Evolutionary conservation across 2,888 invertebrate species (phyloP), one percentile per base, ranked within the genome.

Genomic region (Scaptodrosophila latifasciaeformis): DNA sequence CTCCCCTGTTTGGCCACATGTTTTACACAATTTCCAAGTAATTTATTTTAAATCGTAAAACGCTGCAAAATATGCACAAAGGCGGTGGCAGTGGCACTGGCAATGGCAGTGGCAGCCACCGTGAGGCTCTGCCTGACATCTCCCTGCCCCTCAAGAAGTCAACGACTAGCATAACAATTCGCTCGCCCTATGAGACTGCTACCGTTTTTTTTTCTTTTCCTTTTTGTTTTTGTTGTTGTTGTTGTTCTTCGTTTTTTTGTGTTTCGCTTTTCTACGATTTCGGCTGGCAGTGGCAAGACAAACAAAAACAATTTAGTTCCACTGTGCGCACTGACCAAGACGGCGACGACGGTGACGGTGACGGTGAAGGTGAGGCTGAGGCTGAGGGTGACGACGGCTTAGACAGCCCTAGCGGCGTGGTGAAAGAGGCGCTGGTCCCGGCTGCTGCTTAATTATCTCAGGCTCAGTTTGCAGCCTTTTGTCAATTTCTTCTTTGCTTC

Each of bases 81-180:
- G n/a, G n/a, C n/a, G n/a, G n/a, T n/a, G n/a, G n/a, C n/a, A n/a
- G n/a, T n/a, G n/a, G n/a, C n/a, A n/a, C n/a, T n/a, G n/a, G n/a
- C n/a, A n/a, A n/a, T n/a, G n/a, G n/a, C n/a, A n/a, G n/a, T 29
- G 18, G 46, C 37, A 49, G 27, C 43, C 43, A 29, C 51, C 9
- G 47, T 50, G 15, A 62, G n/a, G n/a, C n/a, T n/a, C n/a, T n/a
- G n/a, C 37, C 37, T 15, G 37, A 18, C 37, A 17, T 37, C 10
- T 27, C 13, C 9, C 12, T 27, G n/a, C 42, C 7, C 29, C 21
- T n/a, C 21, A 21, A 24, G 67, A 59, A 74, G 75, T 59, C 65
- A 60, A 70, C 64, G 77, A 74, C 78, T 72, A 74, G 77, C 80
- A 70, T 80, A 80, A 80, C 75, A 80, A 76, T 80, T 77, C 81